Conservation (phyloP, 2,113 vertebrate genomes). For the Symphodus melops region DNA sequence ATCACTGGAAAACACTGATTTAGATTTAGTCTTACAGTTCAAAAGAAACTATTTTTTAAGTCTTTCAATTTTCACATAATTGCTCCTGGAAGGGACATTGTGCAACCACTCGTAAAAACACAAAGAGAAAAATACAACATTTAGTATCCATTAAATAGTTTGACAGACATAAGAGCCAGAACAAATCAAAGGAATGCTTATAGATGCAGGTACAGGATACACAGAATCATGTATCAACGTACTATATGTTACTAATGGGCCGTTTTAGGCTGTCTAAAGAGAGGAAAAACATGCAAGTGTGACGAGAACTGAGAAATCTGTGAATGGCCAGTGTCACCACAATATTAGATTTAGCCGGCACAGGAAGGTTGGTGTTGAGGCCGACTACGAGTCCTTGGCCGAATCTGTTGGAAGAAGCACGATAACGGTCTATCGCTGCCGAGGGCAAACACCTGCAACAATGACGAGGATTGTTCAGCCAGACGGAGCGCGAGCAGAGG, state of each 20-base stretch:
- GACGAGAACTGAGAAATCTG: not conserved
- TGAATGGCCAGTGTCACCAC: not conserved
- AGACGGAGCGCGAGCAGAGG: not conserved
- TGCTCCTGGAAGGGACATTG: not conserved
- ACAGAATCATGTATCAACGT: no score
- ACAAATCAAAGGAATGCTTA: not conserved
- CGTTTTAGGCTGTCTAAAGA: not conserved
- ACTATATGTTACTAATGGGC: no score
- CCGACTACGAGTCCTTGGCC: not conserved
- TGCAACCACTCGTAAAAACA: not conserved
- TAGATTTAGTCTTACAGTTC: not conserved
- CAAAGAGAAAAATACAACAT: not conserved
- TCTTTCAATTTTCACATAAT: not conserved
- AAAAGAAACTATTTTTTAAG: not conserved
- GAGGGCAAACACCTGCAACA: conserved; percentile 13
- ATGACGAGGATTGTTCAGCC: not conserved
- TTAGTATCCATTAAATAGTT: not conserved
- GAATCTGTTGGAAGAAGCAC: not conserved
- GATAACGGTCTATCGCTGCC: not conserved
- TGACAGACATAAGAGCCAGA: not conserved
- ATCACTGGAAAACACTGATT: not conserved
- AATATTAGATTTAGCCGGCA: not conserved
- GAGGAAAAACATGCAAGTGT: not conserved
- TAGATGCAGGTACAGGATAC: not conserved
- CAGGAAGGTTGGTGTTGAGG: not conserved